phyloP scores from a whole-genome alignment of 1,140 invertebrate species.

The Holotrichia oblita region DNA sequence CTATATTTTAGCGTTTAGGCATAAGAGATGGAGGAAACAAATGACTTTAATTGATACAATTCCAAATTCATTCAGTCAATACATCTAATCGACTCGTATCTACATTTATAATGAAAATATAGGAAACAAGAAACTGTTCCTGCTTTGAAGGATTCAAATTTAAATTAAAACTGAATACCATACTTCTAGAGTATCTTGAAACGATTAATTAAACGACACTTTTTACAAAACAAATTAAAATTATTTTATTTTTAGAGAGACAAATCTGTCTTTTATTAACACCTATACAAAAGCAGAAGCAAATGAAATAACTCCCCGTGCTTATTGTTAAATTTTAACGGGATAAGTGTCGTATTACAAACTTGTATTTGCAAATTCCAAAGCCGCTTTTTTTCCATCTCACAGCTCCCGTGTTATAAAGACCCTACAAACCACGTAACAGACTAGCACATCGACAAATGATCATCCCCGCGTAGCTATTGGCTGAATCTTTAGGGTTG shows the following conservation, averaged over 20 bases:
- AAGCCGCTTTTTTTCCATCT: constrained; percentile 33
- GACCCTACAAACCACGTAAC: not conserved
- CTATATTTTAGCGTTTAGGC: too few species aligned
- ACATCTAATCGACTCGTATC: too few species aligned
- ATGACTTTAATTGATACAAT: too few species aligned
- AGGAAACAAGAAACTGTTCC: too few species aligned
- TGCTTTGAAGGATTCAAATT: too few species aligned
- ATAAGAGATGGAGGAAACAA: too few species aligned
- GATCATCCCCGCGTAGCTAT: constrained; percentile 22
- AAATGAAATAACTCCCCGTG: constrained; percentile 23
- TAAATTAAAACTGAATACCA: too few species aligned
- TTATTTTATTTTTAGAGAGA: not conserved
- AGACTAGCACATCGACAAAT: not conserved
- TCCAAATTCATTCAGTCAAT: too few species aligned
- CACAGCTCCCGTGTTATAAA: not conserved
- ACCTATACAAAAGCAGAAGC: not conserved
- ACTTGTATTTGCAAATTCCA: constrained; percentile 31
- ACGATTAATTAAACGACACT: not conserved
- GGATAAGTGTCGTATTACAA: constrained; percentile 24
- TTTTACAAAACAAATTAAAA: not conserved
- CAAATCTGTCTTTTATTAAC: not conserved
- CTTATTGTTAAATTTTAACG: constrained; percentile 35
- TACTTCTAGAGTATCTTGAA: not conserved
- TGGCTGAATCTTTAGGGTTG: constrained; percentile 15
- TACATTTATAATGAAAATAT: too few species aligned